Base-by-base conservation (phyloP, 1,140 invertebrate species). In the Drosophila tristis region DNA sequence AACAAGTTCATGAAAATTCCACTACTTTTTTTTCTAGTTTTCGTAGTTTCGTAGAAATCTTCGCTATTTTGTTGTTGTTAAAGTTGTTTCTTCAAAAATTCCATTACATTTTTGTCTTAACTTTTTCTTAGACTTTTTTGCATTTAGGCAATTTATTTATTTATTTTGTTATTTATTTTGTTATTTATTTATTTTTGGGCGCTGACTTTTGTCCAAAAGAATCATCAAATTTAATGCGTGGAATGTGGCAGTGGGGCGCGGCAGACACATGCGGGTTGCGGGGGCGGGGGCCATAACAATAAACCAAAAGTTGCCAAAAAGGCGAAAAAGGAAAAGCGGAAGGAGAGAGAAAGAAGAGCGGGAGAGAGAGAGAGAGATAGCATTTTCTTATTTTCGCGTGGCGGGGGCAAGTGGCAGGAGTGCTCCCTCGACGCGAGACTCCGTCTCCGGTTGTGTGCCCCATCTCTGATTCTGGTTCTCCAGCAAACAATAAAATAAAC, bases 141-240 rank as follows among this genome's bases (percentile, higher is more conserved):
- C 54, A 48, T 73, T 77, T 76, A 31, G 59, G 66, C 66, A 57
- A 71, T 82, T 81, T 82, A 82, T 61, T 78, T 75, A 81, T 86
- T 86, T 78, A 81, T 86, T 71, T 85, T n/a, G n/a, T n/a, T n/a
- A n/a, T n/a, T n/a, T 86, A 64, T 65, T 62, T 29, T 42, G 44
- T 80, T 81, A 82, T 61, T 78, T 78, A 81, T 86, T 71, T 85
- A 77, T 81, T 86, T 65, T 68, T 62, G 72, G 56, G 65, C 56
- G 35, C 62, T 55, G 65, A 64, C 50, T 70, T 79, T 61, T 80
- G 73, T 49, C 57, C 31, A 31, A 57, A 70, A 68, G 81, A 85
- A 80, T 51, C 81, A 85, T 85, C 60, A 85, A 85, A 85, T 80
- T 80, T 85, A 72, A 85, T 77, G 80, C 76, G 78, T 58, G 42